Percentiles rank a stretch among this genome's conserved stretches.
These are phyloP conservation scores for Alloplasta piceator DNA, from an alignment of 2,888 invertebrate species.

Conservation along the genomic window DNA sequence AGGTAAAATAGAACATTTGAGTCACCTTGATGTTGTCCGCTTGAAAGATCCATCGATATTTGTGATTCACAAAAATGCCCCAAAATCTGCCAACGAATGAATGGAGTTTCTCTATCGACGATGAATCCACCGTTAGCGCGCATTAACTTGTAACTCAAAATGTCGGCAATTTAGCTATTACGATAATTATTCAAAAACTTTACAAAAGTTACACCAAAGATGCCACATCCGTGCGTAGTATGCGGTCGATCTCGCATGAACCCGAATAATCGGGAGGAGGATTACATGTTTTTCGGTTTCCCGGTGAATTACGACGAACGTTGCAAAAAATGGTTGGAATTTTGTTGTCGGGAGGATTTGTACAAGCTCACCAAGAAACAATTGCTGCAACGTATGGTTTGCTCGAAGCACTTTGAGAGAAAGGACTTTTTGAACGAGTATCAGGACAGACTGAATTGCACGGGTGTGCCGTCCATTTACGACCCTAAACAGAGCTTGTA, in stretches of 20 bases:
- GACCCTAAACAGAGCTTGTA: slow-evolving; percentile 81
- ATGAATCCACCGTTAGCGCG: neutral
- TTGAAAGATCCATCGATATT: too few relatives aligned
- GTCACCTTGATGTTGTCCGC: too few relatives aligned
- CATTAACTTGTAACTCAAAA: too few relatives aligned
- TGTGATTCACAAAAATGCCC: too few relatives aligned
- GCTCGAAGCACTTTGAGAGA: slow-evolving; percentile 80
- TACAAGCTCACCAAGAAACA: slow-evolving; percentile 81
- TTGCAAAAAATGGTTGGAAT: slow-evolving; percentile 81
- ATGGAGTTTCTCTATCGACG: neutral
- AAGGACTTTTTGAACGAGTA: slow-evolving; percentile 80
- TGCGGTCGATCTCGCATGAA: slow-evolving; percentile 82
- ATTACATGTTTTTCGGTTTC: slow-evolving; percentile 82
- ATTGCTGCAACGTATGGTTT: slow-evolving; percentile 81
- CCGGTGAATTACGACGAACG: slow-evolving; percentile 80
- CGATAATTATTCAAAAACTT: slow-evolving; percentile 17
- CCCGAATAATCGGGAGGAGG: slow-evolving; percentile 81
- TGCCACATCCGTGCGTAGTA: slow-evolving; percentile 82
- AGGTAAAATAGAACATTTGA: too few relatives aligned
- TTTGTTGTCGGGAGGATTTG: slow-evolving; percentile 81
- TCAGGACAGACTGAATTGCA: slow-evolving; percentile 78
- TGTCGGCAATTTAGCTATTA: too few relatives aligned
- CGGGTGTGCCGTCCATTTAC: slow-evolving; percentile 79
- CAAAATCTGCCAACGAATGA: too few relatives aligned
- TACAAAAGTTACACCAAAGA: slow-evolving; percentile 65